A percentile compares a stretch with the other conserved stretches of the same genome.
phyloP scores from a whole-genome alignment of 2,888 invertebrate genomes.

The Drepana falcataria region DNA sequence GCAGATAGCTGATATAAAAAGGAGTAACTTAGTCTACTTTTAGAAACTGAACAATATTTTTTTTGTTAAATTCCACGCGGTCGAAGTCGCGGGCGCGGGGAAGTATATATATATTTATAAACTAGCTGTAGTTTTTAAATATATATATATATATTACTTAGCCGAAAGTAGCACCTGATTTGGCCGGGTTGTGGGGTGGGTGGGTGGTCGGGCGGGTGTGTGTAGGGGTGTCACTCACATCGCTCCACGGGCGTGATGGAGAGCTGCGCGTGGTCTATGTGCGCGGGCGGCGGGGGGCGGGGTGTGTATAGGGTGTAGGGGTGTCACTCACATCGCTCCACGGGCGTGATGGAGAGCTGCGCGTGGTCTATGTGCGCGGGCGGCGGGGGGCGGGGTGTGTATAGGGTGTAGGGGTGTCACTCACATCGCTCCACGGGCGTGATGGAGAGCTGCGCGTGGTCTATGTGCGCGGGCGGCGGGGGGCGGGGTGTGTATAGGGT shows the following conservation, averaged over 20 bases:
- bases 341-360: constrained; percentile 45
- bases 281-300: constrained; percentile 18
- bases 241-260: constrained; percentile 43
- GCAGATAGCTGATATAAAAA: too few relatives aligned
- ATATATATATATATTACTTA: too few relatives aligned
- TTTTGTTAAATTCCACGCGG: too few relatives aligned
- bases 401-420: constrained; percentile 14
- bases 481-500: constrained; percentile 18
- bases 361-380: constrained; percentile 32
- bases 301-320: constrained; percentile 9
- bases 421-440: constrained; percentile 40
- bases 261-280: constrained; percentile 38
- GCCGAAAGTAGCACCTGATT: too few relatives aligned
- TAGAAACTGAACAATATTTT: too few relatives aligned
- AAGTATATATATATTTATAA: too few relatives aligned
- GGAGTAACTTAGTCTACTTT: too few relatives aligned
- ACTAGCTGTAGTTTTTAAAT: too few relatives aligned
- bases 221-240: constrained; percentile 21
- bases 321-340: constrained; percentile 31
- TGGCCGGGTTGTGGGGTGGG: too few relatives aligned
- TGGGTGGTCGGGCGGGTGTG: constrained; percentile 1
- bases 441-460: constrained; percentile 43
- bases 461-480: constrained; percentile 24
- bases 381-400: constrained; percentile 19
- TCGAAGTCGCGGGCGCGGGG: too few relatives aligned